A percentile compares a stretch with the other conserved stretches of the same genome.
These are phyloP conservation scores for Opisthocomus hoazin DNA, from an alignment of 2,113 vertebrate genomes.

Conservation along the genomic window DNA sequence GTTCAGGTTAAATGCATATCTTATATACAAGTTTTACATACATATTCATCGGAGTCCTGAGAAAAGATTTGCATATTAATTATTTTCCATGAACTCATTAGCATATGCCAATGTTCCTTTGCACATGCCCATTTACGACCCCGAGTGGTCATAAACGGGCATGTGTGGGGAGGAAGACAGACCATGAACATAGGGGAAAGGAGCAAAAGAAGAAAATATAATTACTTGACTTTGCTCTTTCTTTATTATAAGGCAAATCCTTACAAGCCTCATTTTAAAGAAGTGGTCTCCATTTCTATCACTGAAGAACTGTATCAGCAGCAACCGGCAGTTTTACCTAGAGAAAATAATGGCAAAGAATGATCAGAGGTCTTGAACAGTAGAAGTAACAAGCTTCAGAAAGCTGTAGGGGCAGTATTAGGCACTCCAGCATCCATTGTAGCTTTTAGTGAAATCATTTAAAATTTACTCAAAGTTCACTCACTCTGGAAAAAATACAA, in stretches of 20 bases:
- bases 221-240: background rate
- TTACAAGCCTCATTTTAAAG: background rate
- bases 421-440: background rate
- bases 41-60: too few relatives aligned
- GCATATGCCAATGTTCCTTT: too few relatives aligned
- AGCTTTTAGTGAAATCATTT: background rate
- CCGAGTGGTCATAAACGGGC: too few relatives aligned
- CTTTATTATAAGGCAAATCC: background rate
- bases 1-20: too few relatives aligned
- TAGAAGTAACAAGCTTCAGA: background rate
- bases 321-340: background rate
- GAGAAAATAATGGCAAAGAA: background rate
- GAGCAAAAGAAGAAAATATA: background rate
- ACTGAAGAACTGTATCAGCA: background rate
- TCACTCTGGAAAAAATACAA: background rate
- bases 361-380: background rate
- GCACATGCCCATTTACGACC: too few relatives aligned
- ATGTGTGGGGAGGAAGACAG: rapidly evolving
- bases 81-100: too few relatives aligned
- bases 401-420: background rate
- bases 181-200: background rate
- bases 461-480: background rate
- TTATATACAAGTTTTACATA: too few relatives aligned
- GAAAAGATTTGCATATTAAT: too few relatives aligned
- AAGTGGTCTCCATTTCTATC: background rate